phyloP scores from a whole-genome alignment of 2,113 vertebrate genomes.

The Rynchops niger region DNA sequence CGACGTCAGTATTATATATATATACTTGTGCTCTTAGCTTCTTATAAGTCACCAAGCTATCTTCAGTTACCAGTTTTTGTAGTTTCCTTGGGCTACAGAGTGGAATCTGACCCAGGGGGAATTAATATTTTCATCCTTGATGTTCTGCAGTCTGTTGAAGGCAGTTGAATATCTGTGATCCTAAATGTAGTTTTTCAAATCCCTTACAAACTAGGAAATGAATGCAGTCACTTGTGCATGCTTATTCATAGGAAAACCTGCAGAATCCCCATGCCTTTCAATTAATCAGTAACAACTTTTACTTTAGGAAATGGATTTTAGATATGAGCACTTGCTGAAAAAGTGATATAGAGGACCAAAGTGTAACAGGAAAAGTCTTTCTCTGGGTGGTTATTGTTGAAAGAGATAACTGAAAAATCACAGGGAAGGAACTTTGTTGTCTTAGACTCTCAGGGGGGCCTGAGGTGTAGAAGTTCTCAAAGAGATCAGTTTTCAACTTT shows the following conservation, averaged over 20 bases:
- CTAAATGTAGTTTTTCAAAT: background rate
- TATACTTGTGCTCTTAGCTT: background rate
- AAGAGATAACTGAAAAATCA: background rate
- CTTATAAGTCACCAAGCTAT: background rate
- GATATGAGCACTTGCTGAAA: background rate
- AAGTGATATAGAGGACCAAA: background rate
- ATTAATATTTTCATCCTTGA: background rate
- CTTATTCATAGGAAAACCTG: background rate
- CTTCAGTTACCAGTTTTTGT: background rate
- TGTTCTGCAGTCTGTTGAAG: background rate
- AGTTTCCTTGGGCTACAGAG: background rate
- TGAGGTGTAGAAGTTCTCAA: background rate
- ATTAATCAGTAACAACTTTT: background rate
- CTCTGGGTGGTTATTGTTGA: background rate
- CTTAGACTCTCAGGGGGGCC: background rate
- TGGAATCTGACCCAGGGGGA: background rate
- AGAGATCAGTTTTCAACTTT: background rate
- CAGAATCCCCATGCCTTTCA: background rate
- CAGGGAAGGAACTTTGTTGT: background rate
- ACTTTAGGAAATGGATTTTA: background rate
- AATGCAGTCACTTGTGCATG: background rate
- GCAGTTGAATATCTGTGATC: background rate
- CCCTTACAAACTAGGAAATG: background rate
- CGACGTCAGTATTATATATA: background rate
- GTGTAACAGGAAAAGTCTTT: background rate